Conservation (phyloP, 2,888 invertebrate species). For the Thymelicus acteon region DNA sequence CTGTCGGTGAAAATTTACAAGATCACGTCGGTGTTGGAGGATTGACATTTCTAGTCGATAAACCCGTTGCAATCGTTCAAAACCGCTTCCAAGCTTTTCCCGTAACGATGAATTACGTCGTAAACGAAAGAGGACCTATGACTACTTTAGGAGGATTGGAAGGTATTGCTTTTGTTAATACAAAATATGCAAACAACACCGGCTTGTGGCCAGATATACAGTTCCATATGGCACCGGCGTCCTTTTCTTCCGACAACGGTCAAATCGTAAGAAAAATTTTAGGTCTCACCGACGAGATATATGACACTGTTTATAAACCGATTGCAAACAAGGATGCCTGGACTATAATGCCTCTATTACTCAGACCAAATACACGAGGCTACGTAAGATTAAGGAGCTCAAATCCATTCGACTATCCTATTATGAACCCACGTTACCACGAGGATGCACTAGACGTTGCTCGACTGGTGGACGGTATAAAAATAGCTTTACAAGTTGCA, state of each 20-base stretch:
- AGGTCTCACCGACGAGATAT: conserved; percentile 91
- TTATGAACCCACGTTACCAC: conserved; percentile 97
- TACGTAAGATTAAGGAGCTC: conserved; percentile 90
- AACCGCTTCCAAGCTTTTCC: conserved; percentile 91
- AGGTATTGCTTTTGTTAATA: conserved; percentile 94
- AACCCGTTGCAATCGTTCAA: conserved; percentile 93
- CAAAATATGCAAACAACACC: conserved; percentile 91
- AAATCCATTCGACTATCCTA: conserved; percentile 94
- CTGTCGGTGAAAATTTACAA: conserved; percentile 93
- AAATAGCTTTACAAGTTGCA: conserved; percentile 89
- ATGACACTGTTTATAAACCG: conserved; percentile 91
- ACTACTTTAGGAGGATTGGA: conserved; percentile 95
- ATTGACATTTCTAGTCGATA: conserved; percentile 91
- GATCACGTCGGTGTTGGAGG: conserved; percentile 96
- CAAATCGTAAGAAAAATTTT: conserved; percentile 90
- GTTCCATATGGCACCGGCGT: conserved; percentile 96
- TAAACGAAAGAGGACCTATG: conserved; percentile 91
- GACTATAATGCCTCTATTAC: conserved; percentile 93
- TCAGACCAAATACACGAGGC: conserved; percentile 92
- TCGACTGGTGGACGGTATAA: conserved; percentile 93
- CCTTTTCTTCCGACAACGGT: conserved; percentile 92
- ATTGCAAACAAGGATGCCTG: conserved; percentile 92
- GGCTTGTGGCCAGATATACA: conserved; percentile 95
- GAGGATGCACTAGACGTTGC: conserved; percentile 91
- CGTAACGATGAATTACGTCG: conserved; percentile 91